Base-by-base conservation (phyloP, 2,113 vertebrate genomes). In the Catharus fuscescens region DNA sequence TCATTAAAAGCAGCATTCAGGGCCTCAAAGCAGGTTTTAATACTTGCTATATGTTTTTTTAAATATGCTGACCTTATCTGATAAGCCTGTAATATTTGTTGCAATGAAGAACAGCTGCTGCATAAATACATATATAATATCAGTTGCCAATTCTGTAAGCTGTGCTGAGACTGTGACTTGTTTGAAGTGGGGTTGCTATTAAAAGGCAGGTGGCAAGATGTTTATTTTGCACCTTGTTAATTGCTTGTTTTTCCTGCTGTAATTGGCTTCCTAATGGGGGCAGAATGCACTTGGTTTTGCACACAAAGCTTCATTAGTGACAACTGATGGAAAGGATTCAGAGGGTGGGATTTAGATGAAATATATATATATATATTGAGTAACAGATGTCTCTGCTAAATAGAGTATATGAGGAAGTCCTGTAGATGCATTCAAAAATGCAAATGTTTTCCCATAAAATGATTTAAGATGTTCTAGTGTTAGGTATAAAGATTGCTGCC, bases 151-250 rank as follows among this genome's bases (percentile, higher is more conserved):
- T 90, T 94, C 80, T 56, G 95, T 95, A 93, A 91, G 83, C 96
- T 67, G 64, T 90, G 86, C 90, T 62, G 92, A 95, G 86, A 67
- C 93, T 56, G 83, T 88, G 95, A 91, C 88, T 96, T 90, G 86
- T 95, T 94, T 95, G 93, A 95, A 96, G 93, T 50, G 62, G 76
- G 74, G 90, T 70, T 92, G 95, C 72, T 95, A 86, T 92, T 94
- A 94, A 94, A 97, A 97, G 93, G 94, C 96, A 94, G 96, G 95
- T 96, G 96, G 93, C 92, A 96, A 92, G 95, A 92, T 95, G 96
- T 97, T 96, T 97, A 93, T 96, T 97, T 95, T 97, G 96, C 96
- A 97, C 96, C 94, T 97, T 97, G 95, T 95, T 97, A 97, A 97
- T 97, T 97, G 94, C 95, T 95, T 96, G 88, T 96, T 96, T 96